Conservation (phyloP, 2,888 invertebrate genomes). For the Alloscopus bannaensis region DNA sequence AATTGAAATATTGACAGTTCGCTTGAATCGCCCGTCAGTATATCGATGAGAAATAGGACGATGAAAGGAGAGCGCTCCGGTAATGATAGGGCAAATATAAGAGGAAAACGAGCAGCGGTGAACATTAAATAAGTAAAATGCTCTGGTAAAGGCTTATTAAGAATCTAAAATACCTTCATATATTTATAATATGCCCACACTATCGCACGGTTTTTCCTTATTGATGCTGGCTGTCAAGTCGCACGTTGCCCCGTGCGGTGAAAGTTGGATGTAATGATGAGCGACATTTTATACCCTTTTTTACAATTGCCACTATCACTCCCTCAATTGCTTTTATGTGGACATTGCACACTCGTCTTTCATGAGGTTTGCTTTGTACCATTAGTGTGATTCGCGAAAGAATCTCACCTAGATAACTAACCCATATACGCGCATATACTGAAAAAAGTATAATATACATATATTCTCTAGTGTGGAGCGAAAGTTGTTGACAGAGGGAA, state of each 20-base stretch:
- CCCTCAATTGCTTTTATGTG: not conserved
- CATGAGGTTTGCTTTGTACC: not conserved
- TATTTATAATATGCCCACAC: too few species aligned
- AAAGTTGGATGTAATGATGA: not conserved
- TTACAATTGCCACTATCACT: not conserved
- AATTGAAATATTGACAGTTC: not conserved
- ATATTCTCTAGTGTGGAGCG: not conserved
- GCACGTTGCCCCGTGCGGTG: not conserved
- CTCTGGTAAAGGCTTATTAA: too few species aligned
- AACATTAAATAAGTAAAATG: too few species aligned
- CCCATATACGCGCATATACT: not conserved
- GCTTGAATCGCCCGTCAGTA: too few species aligned
- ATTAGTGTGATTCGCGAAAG: not conserved
- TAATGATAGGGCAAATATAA: too few species aligned
- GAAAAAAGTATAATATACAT: too few species aligned
- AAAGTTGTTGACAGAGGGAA: not conserved
- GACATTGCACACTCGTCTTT: not conserved
- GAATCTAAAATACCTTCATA: too few species aligned
- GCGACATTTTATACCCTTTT: slow-evolving; percentile 2
- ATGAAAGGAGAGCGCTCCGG: too few species aligned
- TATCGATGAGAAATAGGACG: too few species aligned
- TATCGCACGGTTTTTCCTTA: too few species aligned
- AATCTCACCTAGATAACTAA: not conserved
- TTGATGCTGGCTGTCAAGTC: too few species aligned
- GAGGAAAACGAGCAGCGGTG: too few species aligned